Evolutionary conservation across 1,140 invertebrate genomes (phyloP), one percentile per base, ranked within the genome.

Genomic region (Eubasilissa regina): DNA sequence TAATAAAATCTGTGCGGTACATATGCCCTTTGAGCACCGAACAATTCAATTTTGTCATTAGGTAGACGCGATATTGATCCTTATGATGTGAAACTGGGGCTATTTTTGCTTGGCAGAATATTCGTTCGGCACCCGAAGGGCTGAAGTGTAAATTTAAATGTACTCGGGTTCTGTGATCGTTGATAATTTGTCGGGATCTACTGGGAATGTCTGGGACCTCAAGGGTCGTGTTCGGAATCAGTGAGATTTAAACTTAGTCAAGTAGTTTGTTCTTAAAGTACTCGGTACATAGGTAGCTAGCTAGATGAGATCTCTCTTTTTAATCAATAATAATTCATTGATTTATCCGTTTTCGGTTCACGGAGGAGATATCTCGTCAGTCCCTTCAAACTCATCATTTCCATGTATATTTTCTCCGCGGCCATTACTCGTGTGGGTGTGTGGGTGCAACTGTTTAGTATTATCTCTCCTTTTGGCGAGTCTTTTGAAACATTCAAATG

Each of bases 211-310:
- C 43, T 45, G 35, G 56, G 12, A n/a, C 45, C 35, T 19, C 43
- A 12, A 75, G 75, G 60, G 56, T 56, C 21, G 64, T 78, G 51
- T 78, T 78, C 76, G 76, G 76, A 43, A 78, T 19, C 62, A 82
- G 81, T 82, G 81, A 82, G 81, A 82, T 82, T 81, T 82, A 82
- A 82, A 79, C 68, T 12, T 79, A 79, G 78, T 74, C 25, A 77
- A 58, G 25, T 78, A 78, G 25, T 35, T 35, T 72, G 21, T 66
- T 77, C n/a, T 64, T 58, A 78, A 66, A 17, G 53, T 79, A 64
- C 56, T 78, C 53, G 74, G 68, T 80, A 79, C 73, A 55, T 81
- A 78, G 77, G 72, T 81, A 82, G 81, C 60, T 82, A 79, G 81
- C 81, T 82, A 82, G 81, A 79, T 74, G 74, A 80, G 64, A 77